phyloP scores from a whole-genome alignment of 2,797 vertebrate genomes.

The Cynopterus sphinx region DNA sequence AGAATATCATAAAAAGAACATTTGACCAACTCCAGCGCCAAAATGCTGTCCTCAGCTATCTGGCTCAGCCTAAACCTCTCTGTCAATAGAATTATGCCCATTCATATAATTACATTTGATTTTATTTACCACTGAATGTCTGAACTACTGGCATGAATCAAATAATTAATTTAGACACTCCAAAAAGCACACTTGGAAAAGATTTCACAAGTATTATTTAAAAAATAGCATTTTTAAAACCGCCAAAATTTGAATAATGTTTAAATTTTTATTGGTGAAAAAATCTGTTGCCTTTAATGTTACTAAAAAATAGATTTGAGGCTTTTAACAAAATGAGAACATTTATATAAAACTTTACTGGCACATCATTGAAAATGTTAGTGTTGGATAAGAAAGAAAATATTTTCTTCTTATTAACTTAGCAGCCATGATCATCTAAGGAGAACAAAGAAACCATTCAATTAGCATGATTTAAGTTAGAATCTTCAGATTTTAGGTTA shows the following conservation, averaged over 20 bases:
- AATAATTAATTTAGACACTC: constrained; percentile 13
- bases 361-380: neutral
- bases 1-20: constrained; percentile 54
- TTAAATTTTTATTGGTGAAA: constrained; percentile 60
- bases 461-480: neutral
- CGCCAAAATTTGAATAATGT: constrained; percentile 74
- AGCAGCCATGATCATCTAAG: neutral
- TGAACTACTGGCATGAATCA: neutral
- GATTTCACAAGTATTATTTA: constrained; percentile 57
- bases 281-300: neutral
- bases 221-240: constrained; percentile 67
- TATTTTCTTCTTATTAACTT: neutral
- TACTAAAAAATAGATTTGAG: neutral
- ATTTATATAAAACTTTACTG: neutral
- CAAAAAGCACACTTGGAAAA: constrained; percentile 9
- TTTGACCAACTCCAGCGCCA: constrained; percentile 73
- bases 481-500: neutral
- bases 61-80: constrained; percentile 49
- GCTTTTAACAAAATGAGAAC: neutral
- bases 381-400: neutral
- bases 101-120: constrained; percentile 75
- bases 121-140: constrained; percentile 66
- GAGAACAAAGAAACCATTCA: neutral
- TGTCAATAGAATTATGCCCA: constrained; percentile 72
- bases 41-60: constrained; percentile 74